phyloP scores from a whole-genome alignment of 2,113 vertebrate genomes.

The Hippolais icterina region DNA sequence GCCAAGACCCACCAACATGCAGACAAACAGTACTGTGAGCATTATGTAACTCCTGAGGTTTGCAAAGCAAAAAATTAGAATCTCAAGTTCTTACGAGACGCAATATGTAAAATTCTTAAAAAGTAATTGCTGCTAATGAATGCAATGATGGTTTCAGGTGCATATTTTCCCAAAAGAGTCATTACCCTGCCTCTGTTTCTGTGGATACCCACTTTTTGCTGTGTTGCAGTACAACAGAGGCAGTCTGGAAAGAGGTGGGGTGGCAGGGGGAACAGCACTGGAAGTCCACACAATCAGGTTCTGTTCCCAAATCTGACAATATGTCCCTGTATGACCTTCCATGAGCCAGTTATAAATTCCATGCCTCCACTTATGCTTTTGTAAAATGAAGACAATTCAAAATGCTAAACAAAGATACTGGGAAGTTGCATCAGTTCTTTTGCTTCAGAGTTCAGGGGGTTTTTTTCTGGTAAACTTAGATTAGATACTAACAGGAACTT shows the following conservation, averaged over 20 bases:
- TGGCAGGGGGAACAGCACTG: not conserved
- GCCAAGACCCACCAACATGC: not conserved
- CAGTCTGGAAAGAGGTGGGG: not conserved
- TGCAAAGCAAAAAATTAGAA: not conserved
- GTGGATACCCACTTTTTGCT: not conserved
- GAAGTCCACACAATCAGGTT: conserved; percentile 19
- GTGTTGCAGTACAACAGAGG: not conserved
- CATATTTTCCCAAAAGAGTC: not conserved
- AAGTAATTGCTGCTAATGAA: not conserved
- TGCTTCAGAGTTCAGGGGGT: not conserved
- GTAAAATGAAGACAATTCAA: not conserved
- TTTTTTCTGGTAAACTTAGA: not conserved
- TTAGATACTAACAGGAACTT: not conserved
- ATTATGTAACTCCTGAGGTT: not conserved
- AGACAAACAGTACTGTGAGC: not conserved
- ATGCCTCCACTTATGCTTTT: not conserved
- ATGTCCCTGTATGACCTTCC: conserved; percentile 14
- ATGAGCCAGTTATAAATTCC: not conserved
- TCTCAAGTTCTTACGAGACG: not conserved
- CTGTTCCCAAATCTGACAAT: conserved; percentile 38
- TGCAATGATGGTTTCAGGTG: not conserved
- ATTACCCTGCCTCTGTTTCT: not conserved
- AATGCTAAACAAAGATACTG: not conserved
- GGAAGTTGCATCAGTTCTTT: not conserved
- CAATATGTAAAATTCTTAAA: not conserved